Evolutionary conservation across 2,113 vertebrate species (phyloP).

Genomic region (Elachura formosa): DNA sequence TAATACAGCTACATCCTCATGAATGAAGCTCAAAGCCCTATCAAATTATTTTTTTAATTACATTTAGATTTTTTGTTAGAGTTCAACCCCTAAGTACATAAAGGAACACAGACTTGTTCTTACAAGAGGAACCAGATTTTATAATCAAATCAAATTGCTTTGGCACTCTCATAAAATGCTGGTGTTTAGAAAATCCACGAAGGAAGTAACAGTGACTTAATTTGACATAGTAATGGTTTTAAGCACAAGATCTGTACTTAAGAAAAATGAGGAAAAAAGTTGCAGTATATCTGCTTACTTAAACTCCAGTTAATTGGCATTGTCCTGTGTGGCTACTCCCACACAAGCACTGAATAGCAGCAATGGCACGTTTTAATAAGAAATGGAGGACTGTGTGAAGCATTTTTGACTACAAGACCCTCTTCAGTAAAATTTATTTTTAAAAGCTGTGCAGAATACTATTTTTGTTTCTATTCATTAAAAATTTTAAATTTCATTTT

Average conservation of each 20-base stretch:
- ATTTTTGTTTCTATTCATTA: not conserved
- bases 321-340: constrained; percentile 9
- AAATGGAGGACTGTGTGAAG: not conserved
- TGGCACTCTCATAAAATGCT: constrained; percentile 49
- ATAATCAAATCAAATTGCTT: constrained; percentile 72
- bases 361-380: not conserved
- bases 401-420: not conserved
- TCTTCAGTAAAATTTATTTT: not conserved
- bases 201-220: constrained; percentile 65
- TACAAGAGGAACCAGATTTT: constrained; percentile 68
- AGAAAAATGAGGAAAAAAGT: constrained; percentile 25
- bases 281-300: not conserved
- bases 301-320: constrained; percentile 57
- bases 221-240: constrained; percentile 56
- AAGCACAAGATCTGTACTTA: constrained; percentile 52
- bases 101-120: constrained; percentile 54
- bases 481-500: not conserved
- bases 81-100: constrained; percentile 43
- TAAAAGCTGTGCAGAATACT: not conserved
- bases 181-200: constrained; percentile 63
- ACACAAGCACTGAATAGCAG: constrained; percentile 15
- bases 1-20: not conserved
- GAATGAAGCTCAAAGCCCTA: constrained; percentile 18
- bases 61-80: constrained; percentile 11
- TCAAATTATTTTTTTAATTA: not conserved